Evolutionary conservation across 2,113 vertebrate species (phyloP), one percentile per base, ranked within the genome.

Genomic region (Megalops atlanticus): DNA sequence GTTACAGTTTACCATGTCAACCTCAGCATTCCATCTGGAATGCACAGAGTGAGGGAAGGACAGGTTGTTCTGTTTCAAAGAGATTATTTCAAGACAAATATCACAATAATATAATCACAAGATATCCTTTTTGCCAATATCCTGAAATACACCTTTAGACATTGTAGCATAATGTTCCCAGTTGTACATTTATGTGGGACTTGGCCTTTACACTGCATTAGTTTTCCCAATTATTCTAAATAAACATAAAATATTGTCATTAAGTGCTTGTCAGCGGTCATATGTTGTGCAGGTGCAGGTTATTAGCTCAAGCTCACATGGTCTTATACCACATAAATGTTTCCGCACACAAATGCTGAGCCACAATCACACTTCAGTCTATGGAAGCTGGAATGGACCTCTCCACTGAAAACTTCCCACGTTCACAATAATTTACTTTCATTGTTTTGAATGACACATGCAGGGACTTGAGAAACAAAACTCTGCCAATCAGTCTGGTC

Each of bases 381-480:
- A n/a, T n/a, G n/a, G n/a, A n/a, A n/a, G 39, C 27, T 45, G 24
- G 39, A 74, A 43, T 2, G 40, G 40, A 10, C 45, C 33, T 75
- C 47, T 35, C 73, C 72, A n/a, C 72, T 27, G 27, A 75, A 75
- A 31, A n/a, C n/a, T n/a, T n/a, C n/a, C n/a, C n/a, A n/a, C n/a
- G n/a, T n/a, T n/a, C n/a, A n/a, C n/a, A n/a, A n/a, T n/a, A n/a
- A n/a, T n/a, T n/a, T n/a, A n/a, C n/a, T n/a, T 18, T 58, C 15
- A 58, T 6, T 58, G 58, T 31, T 64, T 8, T 64, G 58, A 64
- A 8, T 31, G 24, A 64, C 3, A 58, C 38, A 54, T 11, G 35
- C n/a, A n/a, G n/a, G n/a, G n/a, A n/a, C n/a, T n/a, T n/a, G n/a
- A n/a, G n/a, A 49, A 52, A 10, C 16, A 3, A 68, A 54, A 49